Conservation (phyloP, 2,888 invertebrate species). For the Mesorhabditis sp. region DNA sequence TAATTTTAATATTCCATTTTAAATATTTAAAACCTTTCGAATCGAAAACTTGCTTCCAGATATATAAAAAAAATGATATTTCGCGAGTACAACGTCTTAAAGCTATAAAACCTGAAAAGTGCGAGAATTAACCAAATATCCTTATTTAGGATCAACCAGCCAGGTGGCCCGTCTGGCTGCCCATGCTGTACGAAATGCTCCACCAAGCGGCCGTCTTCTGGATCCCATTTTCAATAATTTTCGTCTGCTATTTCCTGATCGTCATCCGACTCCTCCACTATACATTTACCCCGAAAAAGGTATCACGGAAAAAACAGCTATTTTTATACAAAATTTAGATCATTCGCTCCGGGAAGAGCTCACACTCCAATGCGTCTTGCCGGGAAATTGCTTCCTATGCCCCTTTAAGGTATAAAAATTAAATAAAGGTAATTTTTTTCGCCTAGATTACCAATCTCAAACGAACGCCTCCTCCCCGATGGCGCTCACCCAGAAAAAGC, state of each 20-base stretch:
- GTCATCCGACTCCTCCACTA: constrained; percentile 26
- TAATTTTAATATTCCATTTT: too few relatives aligned
- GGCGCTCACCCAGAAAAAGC: background rate
- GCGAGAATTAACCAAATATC: too few relatives aligned
- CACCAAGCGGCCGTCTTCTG: constrained; percentile 31
- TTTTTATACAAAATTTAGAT: background rate
- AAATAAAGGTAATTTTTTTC: background rate
- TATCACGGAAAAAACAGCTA: background rate
- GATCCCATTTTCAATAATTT: constrained; percentile 26
- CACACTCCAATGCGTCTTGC: constrained; percentile 1
- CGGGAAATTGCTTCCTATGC: background rate
- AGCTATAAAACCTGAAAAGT: too few relatives aligned
- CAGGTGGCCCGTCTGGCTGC: background rate
- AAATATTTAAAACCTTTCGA: too few relatives aligned
- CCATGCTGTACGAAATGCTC: constrained; percentile 17
- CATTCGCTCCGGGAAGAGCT: constrained; percentile 1
- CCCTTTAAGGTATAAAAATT: background rate
- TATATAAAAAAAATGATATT: too few relatives aligned
- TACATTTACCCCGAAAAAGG: constrained; percentile 13
- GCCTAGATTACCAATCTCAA: background rate
- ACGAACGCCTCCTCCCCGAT: background rate
- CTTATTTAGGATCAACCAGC: background rate
- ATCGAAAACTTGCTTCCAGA: too few relatives aligned
- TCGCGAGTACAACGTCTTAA: too few relatives aligned
- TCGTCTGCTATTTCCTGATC: constrained; percentile 28